Evolutionary conservation across 1,140 invertebrate genomes (phyloP).

Genomic region (Solenopsis invicta): DNA sequence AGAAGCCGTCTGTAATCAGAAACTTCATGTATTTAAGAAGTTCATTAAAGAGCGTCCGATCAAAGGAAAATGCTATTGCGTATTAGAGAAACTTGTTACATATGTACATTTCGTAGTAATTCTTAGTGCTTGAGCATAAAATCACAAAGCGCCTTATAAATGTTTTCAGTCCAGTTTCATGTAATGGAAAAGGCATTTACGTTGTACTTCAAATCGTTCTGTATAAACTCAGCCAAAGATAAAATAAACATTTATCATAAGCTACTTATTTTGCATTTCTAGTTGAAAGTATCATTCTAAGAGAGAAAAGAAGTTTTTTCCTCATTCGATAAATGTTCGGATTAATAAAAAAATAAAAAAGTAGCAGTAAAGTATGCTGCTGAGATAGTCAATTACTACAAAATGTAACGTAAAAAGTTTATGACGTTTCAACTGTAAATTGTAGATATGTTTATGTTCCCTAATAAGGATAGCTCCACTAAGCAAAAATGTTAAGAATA

Average conservation of each 20-base stretch:
- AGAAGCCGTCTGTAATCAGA: background rate
- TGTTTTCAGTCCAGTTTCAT: background rate
- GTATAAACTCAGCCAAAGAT: slow-evolving; percentile 8
- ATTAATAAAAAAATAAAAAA: slow-evolving; percentile 18
- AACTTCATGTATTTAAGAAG: slow-evolving; percentile 18
- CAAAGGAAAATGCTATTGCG: background rate
- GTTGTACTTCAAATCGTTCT: background rate
- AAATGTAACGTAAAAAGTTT: background rate
- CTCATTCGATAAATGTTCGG: background rate
- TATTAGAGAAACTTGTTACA: background rate
- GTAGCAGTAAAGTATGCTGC: background rate
- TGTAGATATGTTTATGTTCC: too few relatives aligned
- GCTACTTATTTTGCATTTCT: slow-evolving; percentile 19
- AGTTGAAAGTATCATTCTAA: background rate
- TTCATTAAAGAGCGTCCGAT: background rate
- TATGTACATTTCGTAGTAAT: slow-evolving; percentile 19
- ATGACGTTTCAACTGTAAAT: background rate
- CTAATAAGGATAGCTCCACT: too few relatives aligned
- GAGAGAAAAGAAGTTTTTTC: background rate
- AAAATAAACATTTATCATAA: background rate
- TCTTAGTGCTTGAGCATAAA: slow-evolving; percentile 4
- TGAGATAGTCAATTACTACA: background rate
- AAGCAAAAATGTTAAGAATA: slow-evolving; percentile 12
- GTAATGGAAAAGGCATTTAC: background rate
- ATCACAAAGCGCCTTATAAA: slow-evolving; percentile 9